Base-by-base conservation (phyloP, 2,888 invertebrate species). In the Ennomos quercinarius region DNA sequence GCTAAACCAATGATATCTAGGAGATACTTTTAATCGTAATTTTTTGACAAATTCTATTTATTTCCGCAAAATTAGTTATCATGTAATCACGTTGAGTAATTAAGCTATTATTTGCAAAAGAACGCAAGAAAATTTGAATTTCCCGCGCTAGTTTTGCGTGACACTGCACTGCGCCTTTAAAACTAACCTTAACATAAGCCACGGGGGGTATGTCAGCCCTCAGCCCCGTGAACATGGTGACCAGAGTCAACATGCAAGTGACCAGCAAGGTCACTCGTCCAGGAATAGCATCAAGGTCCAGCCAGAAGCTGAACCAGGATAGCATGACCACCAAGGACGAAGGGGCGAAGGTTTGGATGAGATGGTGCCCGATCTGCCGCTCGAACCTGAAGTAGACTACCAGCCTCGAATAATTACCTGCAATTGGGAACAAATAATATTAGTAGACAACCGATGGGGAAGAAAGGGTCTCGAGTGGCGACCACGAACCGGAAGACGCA, bases 231-330 rank as follows among this genome's bases (percentile, higher is more conserved):
- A 97, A 97, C 96, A 97, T 97, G 13, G 97, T 97, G 45, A 97
- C 96, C 42, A 97, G 87, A 0, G 97, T 97, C 72, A 97, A 91
- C 95, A 97, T 95, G 80, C 97, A 97, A 9, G 97, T 97, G 12
- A 97, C 96, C 53, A 97, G 88, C 35, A 97, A 84, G 0, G 97
- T 96, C 9, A 97, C 96, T 45, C 97, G 91, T 0, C 97, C 97
- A 2, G 97, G 97, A 50, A 97, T 96, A 0, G 97, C 97, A 76
- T 97, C 97, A 71, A 97, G 84, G 47, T 96, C 97, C 35, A 97
- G 83, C 97, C 97, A 97, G 82, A 97, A 97, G 76, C 97, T 96
- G 80, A 97, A 97, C 97, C 97, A 97, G 3, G 96, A 97, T 8
- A 97, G 81, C 94, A 96, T 95, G 9, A 97, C 97, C 8, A 97